Percentiles rank a stretch among this genome's conserved stretches.
Evolutionary conservation across 2,888 invertebrate genomes (phyloP).

Genomic region (Acleris sparsana): DNA sequence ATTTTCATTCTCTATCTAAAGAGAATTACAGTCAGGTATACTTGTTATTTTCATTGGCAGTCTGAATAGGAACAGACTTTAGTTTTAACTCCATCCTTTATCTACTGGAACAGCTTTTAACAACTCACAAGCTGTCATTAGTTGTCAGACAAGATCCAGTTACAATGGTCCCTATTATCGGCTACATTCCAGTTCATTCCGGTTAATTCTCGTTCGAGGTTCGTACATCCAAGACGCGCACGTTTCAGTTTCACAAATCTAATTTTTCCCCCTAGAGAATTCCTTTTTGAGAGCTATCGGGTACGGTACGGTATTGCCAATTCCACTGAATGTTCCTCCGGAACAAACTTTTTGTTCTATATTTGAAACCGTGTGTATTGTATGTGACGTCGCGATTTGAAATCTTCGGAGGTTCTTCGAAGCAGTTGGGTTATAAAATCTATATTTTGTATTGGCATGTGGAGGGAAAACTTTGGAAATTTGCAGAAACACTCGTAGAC

Average conservation of each 20-base stretch:
- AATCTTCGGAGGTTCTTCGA: conserved; percentile 21
- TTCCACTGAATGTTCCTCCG: conserved; percentile 49
- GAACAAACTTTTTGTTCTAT: conserved; percentile 37
- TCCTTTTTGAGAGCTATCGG: conserved; percentile 74
- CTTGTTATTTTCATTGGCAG: too few species aligned
- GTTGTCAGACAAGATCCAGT: conserved; percentile 6
- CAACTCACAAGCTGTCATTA: background rate
- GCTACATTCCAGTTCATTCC: conserved; percentile 3
- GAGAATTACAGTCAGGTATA: too few species aligned
- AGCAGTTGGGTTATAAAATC: conserved; percentile 3
- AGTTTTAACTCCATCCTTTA: too few species aligned
- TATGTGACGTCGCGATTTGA: conserved; percentile 30
- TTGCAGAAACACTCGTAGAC: background rate
- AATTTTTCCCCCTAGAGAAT: conserved; percentile 70
- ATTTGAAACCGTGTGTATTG: conserved; percentile 35
- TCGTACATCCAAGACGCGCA: conserved; percentile 48
- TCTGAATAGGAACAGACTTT: too few species aligned
- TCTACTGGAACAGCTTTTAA: too few species aligned
- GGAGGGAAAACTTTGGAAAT: background rate
- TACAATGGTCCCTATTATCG: conserved; percentile 7
- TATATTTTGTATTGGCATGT: conserved; percentile 8
- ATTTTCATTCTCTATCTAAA: too few species aligned
- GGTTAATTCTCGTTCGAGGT: conserved; percentile 27
- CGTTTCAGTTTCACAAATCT: conserved; percentile 78
- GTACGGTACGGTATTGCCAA: conserved; percentile 67